Evolutionary conservation across 2,113 vertebrate genomes (phyloP).

Genomic region (Lepidothrix coronata): DNA sequence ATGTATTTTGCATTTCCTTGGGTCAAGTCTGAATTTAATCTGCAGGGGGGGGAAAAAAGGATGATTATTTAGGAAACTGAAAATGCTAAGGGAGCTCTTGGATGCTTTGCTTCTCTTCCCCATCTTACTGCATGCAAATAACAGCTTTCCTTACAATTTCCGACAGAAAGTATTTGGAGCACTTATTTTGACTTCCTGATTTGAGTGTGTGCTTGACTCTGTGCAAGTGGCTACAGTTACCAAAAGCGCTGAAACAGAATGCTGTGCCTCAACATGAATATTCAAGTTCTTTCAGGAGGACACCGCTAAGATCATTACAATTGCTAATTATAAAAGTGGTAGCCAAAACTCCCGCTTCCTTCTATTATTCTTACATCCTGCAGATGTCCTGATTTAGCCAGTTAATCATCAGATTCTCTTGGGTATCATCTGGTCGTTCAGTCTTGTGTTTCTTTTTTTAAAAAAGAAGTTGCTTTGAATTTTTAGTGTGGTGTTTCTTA

Average conservation of each 20-base stretch:
- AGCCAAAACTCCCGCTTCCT: slow-evolving; percentile 67
- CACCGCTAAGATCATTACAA: slow-evolving; percentile 59
- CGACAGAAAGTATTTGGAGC: slow-evolving; percentile 9
- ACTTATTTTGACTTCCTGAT: slow-evolving; percentile 36
- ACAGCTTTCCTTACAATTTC: slow-evolving; percentile 55
- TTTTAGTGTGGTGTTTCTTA: not conserved
- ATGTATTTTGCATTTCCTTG: not conserved
- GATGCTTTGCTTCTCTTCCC: not conserved
- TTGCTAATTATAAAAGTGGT: slow-evolving; percentile 74
- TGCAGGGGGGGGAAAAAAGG: too few species aligned
- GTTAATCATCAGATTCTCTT: slow-evolving; percentile 58
- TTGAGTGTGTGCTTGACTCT: slow-evolving; percentile 45
- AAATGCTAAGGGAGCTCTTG: slow-evolving; percentile 21
- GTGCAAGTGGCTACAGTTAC: slow-evolving; percentile 36
- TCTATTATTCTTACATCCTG: slow-evolving; percentile 77
- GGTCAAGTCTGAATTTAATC: slow-evolving; percentile 9
- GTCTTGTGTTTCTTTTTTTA: not conserved
- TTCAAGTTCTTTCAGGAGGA: slow-evolving; percentile 49
- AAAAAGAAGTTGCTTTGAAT: not conserved
- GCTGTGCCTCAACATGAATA: slow-evolving; percentile 22
- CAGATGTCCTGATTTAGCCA: slow-evolving; percentile 73
- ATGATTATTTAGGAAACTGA: not conserved
- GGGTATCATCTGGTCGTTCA: slow-evolving; percentile 51
- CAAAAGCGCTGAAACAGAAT: slow-evolving; percentile 25
- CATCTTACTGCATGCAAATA: slow-evolving; percentile 52